A percentile compares a stretch with the other conserved stretches of the same genome.
phyloP scores from a whole-genome alignment of 64 coral and sea anemone genomes.

The Astreopora myriophthalma region DNA sequence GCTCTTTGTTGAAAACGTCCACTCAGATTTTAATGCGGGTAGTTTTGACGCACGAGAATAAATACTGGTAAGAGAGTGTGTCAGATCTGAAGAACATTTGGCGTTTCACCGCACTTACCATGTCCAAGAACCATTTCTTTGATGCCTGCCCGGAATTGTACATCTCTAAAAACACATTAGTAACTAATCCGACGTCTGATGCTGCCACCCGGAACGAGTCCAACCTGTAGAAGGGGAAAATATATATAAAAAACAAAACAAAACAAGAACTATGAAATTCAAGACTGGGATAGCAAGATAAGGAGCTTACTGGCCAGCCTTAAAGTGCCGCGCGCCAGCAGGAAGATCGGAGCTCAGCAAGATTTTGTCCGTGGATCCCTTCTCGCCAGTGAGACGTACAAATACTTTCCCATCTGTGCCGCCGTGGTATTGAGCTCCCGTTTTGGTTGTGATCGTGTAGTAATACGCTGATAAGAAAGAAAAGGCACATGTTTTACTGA shows the following conservation, averaged over 20 bases:
- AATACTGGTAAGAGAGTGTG: no score
- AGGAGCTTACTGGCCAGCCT: constrained; percentile 81
- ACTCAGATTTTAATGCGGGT: no score
- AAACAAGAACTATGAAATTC: background rate
- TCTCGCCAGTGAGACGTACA: constrained; percentile 70
- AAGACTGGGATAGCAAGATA: background rate
- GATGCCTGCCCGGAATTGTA: constrained; percentile 72
- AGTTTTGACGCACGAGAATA: no score
- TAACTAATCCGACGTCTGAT: constrained; percentile 72
- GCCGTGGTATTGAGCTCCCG: constrained; percentile 59
- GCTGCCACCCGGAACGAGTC: constrained; percentile 86
- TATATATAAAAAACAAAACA: background rate
- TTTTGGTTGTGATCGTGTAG: constrained; percentile 80
- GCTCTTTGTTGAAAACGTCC: no score
- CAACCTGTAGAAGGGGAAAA: constrained; percentile 9
- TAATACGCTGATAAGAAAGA: constrained; percentile 62
- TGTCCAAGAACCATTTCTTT: constrained; percentile 82
- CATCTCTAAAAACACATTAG: constrained; percentile 64
- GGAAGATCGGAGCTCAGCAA: constrained; percentile 58
- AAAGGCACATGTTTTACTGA: no score
- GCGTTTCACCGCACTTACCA: constrained; percentile 23
- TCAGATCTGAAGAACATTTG: no score
- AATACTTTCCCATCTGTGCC: constrained; percentile 87
- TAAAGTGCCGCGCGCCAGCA: constrained; percentile 68
- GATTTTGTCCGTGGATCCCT: constrained; percentile 71